Evolutionary conservation across 1,140 invertebrate species (phyloP).

Genomic region (Littorina saxatilis): DNA sequence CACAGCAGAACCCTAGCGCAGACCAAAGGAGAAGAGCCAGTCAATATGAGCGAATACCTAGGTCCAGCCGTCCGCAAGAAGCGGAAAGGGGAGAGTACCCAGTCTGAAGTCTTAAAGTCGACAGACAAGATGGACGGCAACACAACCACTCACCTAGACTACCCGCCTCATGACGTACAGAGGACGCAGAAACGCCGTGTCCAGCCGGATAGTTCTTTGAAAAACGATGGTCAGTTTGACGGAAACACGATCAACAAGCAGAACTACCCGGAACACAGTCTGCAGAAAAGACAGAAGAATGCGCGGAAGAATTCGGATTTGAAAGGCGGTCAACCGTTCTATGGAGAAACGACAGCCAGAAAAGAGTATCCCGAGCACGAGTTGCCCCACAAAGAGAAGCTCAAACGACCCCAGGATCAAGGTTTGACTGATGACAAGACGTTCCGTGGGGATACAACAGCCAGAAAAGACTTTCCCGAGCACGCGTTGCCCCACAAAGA

Average conservation of each 20-base stretch:
- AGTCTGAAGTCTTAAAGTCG: not conserved
- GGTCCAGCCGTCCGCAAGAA: not conserved
- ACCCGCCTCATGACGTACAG: not conserved
- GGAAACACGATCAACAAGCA: not conserved
- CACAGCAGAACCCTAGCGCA: not conserved
- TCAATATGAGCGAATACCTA: not conserved
- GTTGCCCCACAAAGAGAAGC: too few relatives aligned
- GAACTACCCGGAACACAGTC: conserved; percentile 1
- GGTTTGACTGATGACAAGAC: too few relatives aligned
- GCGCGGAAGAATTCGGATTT: not conserved
- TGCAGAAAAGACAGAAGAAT: not conserved
- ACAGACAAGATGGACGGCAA: not conserved
- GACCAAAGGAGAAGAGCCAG: not conserved
- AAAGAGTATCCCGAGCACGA: not conserved
- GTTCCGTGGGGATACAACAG: too few relatives aligned
- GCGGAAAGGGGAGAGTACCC: not conserved
- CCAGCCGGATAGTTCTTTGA: not conserved
- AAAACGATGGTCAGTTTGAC: not conserved
- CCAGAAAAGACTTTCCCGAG: too few relatives aligned
- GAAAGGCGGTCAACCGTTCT: not conserved
- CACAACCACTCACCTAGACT: not conserved
- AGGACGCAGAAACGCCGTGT: not conserved
- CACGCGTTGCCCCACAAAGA: too few relatives aligned
- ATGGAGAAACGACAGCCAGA: not conserved
- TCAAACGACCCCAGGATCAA: too few relatives aligned